Percentiles rank a stretch among this genome's conserved stretches.
phyloP scores from a whole-genome alignment of 2,797 vertebrate genomes.

The Phyllotis vaccarum region DNA sequence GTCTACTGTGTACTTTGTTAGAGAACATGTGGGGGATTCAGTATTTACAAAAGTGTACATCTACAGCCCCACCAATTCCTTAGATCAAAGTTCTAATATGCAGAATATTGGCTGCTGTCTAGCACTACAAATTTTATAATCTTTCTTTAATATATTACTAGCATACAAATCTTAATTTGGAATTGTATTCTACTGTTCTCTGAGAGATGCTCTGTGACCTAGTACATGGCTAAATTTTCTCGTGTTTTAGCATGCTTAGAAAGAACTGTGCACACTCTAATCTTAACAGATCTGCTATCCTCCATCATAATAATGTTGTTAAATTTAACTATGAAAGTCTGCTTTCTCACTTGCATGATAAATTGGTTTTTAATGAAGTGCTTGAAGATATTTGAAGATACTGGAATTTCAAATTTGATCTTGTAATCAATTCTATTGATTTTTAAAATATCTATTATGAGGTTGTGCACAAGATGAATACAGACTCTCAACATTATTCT shows the following conservation, averaged over 20 bases:
- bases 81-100: not conserved
- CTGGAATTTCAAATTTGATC: constrained; percentile 5
- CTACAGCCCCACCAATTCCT: not conserved
- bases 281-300: not conserved
- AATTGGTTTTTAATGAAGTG: not conserved
- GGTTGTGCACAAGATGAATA: not conserved
- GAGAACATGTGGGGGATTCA: not conserved
- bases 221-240: not conserved
- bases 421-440: not conserved
- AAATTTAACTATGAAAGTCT: not conserved
- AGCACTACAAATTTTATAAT: constrained; percentile 26
- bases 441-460: not conserved
- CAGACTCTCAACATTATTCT: not conserved
- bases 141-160: constrained; percentile 37
- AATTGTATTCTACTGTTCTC: not conserved
- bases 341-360: constrained; percentile 16
- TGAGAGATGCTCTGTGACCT: not conserved
- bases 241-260: not conserved
- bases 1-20: not conserved
- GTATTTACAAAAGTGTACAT: not conserved
- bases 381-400: constrained; percentile 4
- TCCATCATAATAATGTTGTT: not conserved
- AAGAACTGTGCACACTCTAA: not conserved
- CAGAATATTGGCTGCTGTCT: not conserved
- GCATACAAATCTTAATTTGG: not conserved